Conservation (phyloP, 1,140 invertebrate species). For the Drosophila eugracilis region DNA sequence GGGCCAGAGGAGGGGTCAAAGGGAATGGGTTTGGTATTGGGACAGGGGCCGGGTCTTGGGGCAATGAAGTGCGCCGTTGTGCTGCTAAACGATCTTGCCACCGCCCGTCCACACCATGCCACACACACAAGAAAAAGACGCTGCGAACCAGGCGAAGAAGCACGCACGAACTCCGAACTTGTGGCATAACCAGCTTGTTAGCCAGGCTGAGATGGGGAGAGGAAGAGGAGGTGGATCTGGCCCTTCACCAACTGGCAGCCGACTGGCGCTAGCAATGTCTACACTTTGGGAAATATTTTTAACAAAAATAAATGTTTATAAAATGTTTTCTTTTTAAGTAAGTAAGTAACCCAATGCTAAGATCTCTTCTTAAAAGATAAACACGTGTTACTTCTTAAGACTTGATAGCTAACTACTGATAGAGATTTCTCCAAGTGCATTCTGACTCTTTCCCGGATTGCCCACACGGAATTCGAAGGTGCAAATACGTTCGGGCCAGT, state of each 20-base stretch:
- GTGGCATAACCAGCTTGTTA: constrained; percentile 51
- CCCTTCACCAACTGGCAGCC: constrained; percentile 68
- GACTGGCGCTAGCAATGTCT: constrained; percentile 70
- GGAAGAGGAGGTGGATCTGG: constrained; percentile 19
- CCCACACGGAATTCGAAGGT: constrained; percentile 83
- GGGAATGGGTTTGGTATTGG: neutral
- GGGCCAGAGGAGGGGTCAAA: neutral
- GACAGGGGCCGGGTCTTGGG: constrained; percentile 8
- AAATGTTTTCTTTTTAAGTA: too few species aligned
- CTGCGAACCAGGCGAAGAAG: too few species aligned
- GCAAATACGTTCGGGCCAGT: constrained; percentile 79
- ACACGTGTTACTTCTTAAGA: too few species aligned
- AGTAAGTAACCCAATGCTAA: too few species aligned
- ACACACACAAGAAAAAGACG: constrained; percentile 53
- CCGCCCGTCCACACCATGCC: constrained; percentile 81
- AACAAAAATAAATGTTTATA: neutral
- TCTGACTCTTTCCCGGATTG: constrained; percentile 30
- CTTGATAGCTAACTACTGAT: too few species aligned
- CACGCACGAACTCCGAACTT: constrained; percentile 76
- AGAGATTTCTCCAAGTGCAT: neutral
- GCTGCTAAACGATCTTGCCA: constrained; percentile 82
- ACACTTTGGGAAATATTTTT: constrained; percentile 20
- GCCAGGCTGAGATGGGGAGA: constrained; percentile 4
- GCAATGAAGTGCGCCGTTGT: constrained; percentile 79
- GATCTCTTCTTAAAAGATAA: too few species aligned